These are phyloP conservation scores for Mellivora capensis DNA, from an alignment of 2,113 vertebrate species.

Conservation along the genomic window DNA sequence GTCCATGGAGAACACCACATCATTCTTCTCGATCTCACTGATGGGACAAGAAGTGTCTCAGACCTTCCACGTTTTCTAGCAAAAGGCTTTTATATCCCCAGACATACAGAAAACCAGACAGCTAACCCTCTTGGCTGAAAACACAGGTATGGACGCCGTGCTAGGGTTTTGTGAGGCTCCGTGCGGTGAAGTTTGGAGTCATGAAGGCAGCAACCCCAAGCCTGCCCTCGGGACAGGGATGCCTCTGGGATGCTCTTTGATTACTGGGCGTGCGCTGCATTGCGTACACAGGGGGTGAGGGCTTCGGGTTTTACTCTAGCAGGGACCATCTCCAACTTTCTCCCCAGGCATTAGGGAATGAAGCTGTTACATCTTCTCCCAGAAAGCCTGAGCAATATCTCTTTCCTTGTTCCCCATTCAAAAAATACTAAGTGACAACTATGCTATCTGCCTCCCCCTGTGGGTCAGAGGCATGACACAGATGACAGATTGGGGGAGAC, in stretches of 20 bases:
- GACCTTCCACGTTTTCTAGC: not conserved
- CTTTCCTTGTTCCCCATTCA: not conserved
- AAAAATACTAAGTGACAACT: not conserved
- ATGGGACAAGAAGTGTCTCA: slow-evolving; percentile 58
- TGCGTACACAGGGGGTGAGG: rapidly evolving
- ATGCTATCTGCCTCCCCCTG: not conserved
- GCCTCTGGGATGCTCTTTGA: not conserved
- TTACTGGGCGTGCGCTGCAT: rapidly evolving
- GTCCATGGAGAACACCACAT: slow-evolving; percentile 94
- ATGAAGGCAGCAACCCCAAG: rapidly evolving
- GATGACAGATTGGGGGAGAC: not conserved
- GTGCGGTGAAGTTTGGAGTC: not conserved
- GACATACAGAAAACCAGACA: not conserved
- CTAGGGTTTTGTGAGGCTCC: not conserved
- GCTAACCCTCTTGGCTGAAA: not conserved
- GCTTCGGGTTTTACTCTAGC: not conserved
- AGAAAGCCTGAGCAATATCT: not conserved
- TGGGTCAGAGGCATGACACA: not conserved
- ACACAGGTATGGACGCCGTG: not conserved
- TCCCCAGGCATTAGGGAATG: not conserved
- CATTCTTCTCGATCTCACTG: slow-evolving; percentile 95
- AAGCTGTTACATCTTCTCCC: not conserved
- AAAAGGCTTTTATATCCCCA: not conserved
- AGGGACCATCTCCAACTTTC: not conserved
- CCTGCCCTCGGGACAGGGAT: rapidly evolving